Percentiles rank a stretch among this genome's conserved stretches.
phyloP scores from a whole-genome alignment of 2,113 vertebrate genomes.

The Spheniscus mendiculus region DNA sequence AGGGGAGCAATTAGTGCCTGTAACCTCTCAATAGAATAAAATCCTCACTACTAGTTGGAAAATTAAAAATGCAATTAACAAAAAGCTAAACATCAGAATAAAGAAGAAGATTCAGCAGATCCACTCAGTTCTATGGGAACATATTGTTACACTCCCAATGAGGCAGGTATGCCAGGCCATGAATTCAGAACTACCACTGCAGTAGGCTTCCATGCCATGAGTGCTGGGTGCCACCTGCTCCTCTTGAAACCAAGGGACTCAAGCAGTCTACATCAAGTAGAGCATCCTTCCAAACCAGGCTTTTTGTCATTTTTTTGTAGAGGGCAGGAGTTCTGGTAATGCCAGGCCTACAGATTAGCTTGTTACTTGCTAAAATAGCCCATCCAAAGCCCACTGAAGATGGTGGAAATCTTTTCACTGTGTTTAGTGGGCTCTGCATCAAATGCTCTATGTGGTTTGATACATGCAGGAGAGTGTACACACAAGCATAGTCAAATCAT shows the following conservation, averaged over 20 bases:
- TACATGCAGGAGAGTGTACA: not conserved
- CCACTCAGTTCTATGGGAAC: not conserved
- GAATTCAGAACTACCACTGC: not conserved
- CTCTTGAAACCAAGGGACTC: not conserved
- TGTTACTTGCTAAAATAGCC: not conserved
- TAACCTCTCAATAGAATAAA: not conserved
- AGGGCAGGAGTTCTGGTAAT: not conserved
- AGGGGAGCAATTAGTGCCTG: not conserved
- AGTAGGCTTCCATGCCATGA: not conserved
- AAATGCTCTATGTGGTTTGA: not conserved
- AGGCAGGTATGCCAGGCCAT: not conserved
- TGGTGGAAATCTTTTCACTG: not conserved
- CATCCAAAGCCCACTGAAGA: not conserved
- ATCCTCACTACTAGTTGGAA: not conserved
- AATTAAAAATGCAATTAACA: not conserved
- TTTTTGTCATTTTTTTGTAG: not conserved
- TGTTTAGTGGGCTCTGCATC: not conserved
- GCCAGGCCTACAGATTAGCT: not conserved
- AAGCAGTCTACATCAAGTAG: not conserved
- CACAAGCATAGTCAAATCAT: not conserved
- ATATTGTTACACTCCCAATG: too few relatives aligned
- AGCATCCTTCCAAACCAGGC: not conserved
- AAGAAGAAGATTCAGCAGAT: not conserved
- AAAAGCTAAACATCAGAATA: not conserved
- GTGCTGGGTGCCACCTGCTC: not conserved